Evolutionary conservation across 2,797 vertebrate genomes (phyloP), one percentile per base, ranked within the genome.

Genomic region (Cheirogaleus major): DNA sequence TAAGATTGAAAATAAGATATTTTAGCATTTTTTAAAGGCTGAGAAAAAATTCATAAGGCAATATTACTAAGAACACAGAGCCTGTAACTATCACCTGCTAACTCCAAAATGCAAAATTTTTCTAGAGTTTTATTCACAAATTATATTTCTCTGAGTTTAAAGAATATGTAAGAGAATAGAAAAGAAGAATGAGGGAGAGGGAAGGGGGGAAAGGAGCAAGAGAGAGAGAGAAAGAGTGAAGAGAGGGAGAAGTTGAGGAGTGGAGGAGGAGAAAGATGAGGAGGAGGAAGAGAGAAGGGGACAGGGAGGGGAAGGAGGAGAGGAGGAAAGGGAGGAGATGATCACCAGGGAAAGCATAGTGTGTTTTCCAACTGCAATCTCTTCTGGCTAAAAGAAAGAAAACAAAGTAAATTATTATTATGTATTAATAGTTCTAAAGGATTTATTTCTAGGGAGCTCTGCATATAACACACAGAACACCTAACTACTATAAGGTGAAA

Each of bases 281-380:
- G 32, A 35, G 15, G 18, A 6, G 35, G 20, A 32, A 8, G 20
- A 23, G 7, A 50, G 23, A 27, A 32, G 43, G 20, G 5, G 22
- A 57, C 55, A 57, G 55, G 9, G 61, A 18, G 43, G 2, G 11
- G 18, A 14, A 50, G 3, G 2, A 8, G 32, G 35, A 5, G 7
- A 15, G 8, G 6, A 6, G 0, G 6, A 30, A 1, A 2, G 2
- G 3, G 14, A 27, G 9, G 4, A 80, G 12, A 22, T 2, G 11
- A 8, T 5, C 18, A 57, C 30, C 59, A 50, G 59, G 30, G n/a
- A 82, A 50, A 85, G 15, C 15, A 4, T 38, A 78, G 4, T 6
- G 18, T 38, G 43, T 85, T 27, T 9, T 41, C 17, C 18, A 27
- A 55, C 0, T 67, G 0, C 10, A 18, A 27, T 86, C 20, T 67